Percentiles rank a stretch among this genome's conserved stretches.
Conservation (phyloP, 2,113 vertebrate species). For the Pelmatolapia mariae region DNA sequence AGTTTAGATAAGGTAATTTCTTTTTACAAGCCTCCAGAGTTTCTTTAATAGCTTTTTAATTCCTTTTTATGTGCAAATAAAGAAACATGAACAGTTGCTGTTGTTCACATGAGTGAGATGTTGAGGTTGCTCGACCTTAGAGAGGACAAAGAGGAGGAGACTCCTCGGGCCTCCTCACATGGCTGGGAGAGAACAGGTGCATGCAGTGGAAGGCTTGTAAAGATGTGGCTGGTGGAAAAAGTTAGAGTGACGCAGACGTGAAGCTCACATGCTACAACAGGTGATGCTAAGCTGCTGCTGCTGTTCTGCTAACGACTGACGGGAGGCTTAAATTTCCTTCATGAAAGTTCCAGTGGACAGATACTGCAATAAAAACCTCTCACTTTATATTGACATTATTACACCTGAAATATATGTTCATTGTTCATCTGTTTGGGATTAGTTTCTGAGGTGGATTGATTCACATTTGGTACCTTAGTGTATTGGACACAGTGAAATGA, state of each 20-base stretch:
- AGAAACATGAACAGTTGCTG: not conserved
- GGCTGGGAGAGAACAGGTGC: not conserved
- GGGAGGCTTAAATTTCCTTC: not conserved
- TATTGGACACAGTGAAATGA: not conserved
- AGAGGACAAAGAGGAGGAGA: not conserved
- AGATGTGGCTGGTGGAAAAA: not conserved
- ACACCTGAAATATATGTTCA: not conserved
- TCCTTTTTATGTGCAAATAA: not conserved
- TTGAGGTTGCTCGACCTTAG: not conserved
- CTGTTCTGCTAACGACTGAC: not conserved
- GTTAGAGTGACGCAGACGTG: not conserved
- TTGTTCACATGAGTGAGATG: not conserved
- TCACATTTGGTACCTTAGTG: not conserved
- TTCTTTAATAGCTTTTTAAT: not conserved
- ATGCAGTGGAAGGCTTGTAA: not conserved
- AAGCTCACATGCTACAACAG: constrained; percentile 15
- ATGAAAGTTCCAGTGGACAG: not conserved
- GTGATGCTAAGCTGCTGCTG: not conserved
- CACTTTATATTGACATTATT: not conserved
- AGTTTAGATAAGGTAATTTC: not conserved
- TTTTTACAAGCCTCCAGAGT: not conserved
- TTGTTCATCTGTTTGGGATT: not conserved
- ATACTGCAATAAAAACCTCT: not conserved
- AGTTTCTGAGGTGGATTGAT: not conserved
- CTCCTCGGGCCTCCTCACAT: not conserved